Base-by-base conservation (phyloP, 2,888 invertebrate genomes). In the Lithophane leautieri region DNA sequence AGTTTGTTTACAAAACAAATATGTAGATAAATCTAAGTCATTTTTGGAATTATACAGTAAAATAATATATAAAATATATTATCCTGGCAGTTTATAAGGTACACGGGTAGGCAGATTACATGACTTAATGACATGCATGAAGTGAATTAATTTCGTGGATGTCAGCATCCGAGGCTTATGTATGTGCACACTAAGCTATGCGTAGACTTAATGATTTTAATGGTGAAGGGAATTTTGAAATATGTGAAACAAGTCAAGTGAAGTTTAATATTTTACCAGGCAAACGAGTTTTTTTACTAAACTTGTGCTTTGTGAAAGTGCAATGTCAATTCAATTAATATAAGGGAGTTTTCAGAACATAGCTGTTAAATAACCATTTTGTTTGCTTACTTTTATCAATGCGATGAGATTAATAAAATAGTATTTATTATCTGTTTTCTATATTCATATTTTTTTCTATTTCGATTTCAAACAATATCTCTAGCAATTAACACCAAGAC, bases 21-120 rank as follows among this genome's bases (percentile, higher is more conserved):
- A 86, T 19, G 88, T 87, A 84, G 87, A 88, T 88, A 88, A 74
- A 88, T 86, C 82, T 66, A 66, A 76, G 85, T 70, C 81, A 82
- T 82, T 79, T 76, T 70, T 60, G 25, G 40, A 60, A 71, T 62
- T 65, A 25, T n/a, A 56, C 58, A 62, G 54, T 25, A 34, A 54
- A 67, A 79, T 70, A 72, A 70, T 80, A 80, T 77, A 73, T 77
- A 12, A 28, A 81, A 73, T 69, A 77, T 83, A 81, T 81, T 78
- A 71, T 81, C 14, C 25, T 19, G 16, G 52, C 61, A 65, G 52
- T 54, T 54, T 69, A 28, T 72, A 58, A 70, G 19, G 61, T 73
- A 74, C 84, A 77, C 71, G 81, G 44, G 71, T 69, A 66, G 77
- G 63, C 58, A 62, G 60, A 22, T 54, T 56, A 7, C 9, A 25